Conservation (phyloP, 2,888 invertebrate genomes). For the Ophioninae sp. region DNA sequence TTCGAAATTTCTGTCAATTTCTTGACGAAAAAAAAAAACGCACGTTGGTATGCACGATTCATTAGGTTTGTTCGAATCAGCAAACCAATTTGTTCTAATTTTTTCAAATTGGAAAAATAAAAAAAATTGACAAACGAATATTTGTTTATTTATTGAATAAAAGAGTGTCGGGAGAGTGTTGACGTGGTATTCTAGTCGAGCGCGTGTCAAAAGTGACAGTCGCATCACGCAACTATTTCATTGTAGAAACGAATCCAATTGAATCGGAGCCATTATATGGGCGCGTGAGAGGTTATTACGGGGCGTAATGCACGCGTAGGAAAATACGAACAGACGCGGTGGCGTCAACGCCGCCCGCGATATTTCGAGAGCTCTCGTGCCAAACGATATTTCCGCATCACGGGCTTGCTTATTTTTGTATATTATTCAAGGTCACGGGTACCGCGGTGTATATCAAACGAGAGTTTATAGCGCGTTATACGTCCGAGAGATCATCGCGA, state of each 20-base stretch:
- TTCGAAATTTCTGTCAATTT: too few species aligned
- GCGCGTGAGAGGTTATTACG: neutral
- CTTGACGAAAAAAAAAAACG: too few species aligned
- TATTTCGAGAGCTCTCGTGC: conserved; percentile 44
- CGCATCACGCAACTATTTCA: too few species aligned
- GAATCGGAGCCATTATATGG: neutral
- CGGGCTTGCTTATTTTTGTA: conserved; percentile 51
- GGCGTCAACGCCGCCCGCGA: conserved; percentile 33
- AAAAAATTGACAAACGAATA: too few species aligned
- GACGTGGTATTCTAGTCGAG: too few species aligned
- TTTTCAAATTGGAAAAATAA: too few species aligned
- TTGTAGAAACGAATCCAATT: neutral
- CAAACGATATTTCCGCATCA: conserved; percentile 56
- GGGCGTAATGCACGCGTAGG: conserved; percentile 21
- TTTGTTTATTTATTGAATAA: too few species aligned
- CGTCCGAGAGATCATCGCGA: neutral
- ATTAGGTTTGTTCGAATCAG: too few species aligned
- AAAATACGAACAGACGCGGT: conserved; percentile 28
- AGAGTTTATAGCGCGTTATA: neutral
- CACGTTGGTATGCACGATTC: too few species aligned
- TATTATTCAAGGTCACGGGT: conserved; percentile 56
- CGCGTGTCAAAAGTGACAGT: too few species aligned
- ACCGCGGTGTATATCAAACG: conserved; percentile 8
- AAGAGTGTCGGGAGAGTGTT: too few species aligned
- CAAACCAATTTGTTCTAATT: too few species aligned